Evolutionary conservation across 2,888 invertebrate species (phyloP).

Genomic region (Melanchra persicariae): DNA sequence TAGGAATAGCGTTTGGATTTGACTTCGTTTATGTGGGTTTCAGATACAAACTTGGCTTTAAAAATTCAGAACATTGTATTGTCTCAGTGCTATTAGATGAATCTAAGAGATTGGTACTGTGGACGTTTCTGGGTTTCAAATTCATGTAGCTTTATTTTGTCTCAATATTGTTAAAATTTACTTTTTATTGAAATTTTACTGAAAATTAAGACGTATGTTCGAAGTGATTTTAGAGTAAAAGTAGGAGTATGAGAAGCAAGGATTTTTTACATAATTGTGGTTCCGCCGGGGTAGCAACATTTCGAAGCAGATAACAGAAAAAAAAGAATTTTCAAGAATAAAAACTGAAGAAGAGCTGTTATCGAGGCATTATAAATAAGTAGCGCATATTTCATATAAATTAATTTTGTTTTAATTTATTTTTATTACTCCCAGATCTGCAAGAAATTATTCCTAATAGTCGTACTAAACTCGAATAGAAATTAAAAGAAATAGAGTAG

Average conservation of each 20-base stretch:
- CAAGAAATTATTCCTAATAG: constrained; percentile 5
- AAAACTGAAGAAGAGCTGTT: too few species aligned
- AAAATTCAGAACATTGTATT: not conserved
- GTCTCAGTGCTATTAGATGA: not conserved
- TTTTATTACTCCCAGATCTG: constrained; percentile 11
- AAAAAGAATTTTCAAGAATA: too few species aligned
- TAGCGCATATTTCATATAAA: too few species aligned
- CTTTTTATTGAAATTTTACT: too few species aligned
- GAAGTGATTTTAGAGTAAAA: not conserved
- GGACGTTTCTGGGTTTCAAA: not conserved
- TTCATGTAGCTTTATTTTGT: too few species aligned
- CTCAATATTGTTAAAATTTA: too few species aligned
- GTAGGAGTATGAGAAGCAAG: too few species aligned
- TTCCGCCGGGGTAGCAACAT: not conserved
- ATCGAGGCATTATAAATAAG: too few species aligned
- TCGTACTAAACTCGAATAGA: not conserved
- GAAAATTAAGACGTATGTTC: not conserved
- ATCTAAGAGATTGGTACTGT: not conserved
- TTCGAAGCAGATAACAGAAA: not conserved
- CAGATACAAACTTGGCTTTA: not conserved
- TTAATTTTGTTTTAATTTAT: not conserved
- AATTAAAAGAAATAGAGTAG: constrained; percentile 23
- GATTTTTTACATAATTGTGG: too few species aligned
- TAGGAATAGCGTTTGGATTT: too few species aligned
- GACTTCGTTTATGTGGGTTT: not conserved